phyloP scores from a whole-genome alignment of 2,113 vertebrate species.

The Sphyrna mokarran region DNA sequence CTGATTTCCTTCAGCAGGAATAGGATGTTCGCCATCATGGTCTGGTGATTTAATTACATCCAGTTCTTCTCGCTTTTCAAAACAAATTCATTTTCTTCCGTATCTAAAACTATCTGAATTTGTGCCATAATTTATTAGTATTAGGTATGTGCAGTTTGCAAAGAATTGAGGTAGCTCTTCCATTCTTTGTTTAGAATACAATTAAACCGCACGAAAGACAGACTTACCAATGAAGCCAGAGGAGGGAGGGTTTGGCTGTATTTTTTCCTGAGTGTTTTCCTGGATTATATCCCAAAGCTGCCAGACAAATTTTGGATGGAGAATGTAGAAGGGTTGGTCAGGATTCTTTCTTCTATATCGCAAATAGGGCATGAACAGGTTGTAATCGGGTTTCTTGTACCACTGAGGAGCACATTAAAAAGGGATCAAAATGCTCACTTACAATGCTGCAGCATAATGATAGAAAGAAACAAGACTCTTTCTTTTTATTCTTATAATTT shows the following conservation, averaged over 20 bases:
- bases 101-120: neutral
- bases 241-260: conserved; percentile 95
- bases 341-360: conserved; percentile 77
- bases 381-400: conserved; percentile 91
- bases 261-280: conserved; percentile 88
- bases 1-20: neutral
- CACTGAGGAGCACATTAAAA: conserved; percentile 62
- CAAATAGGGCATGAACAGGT: conserved; percentile 85
- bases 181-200: neutral
- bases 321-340: conserved; percentile 85
- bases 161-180: neutral
- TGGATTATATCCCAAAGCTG: conserved; percentile 94
- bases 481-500: neutral
- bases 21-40: neutral
- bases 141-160: neutral
- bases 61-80: neutral
- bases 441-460: neutral
- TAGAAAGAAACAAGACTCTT: neutral
- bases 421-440: neutral
- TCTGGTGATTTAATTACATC: neutral
- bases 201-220: neutral
- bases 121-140: neutral
- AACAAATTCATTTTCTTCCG: neutral
- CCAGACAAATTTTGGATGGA: conserved; percentile 94
- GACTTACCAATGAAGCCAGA: conserved; percentile 92